Conservation (phyloP, 1,140 invertebrate species). For the Panagrolaimus sp. region DNA sequence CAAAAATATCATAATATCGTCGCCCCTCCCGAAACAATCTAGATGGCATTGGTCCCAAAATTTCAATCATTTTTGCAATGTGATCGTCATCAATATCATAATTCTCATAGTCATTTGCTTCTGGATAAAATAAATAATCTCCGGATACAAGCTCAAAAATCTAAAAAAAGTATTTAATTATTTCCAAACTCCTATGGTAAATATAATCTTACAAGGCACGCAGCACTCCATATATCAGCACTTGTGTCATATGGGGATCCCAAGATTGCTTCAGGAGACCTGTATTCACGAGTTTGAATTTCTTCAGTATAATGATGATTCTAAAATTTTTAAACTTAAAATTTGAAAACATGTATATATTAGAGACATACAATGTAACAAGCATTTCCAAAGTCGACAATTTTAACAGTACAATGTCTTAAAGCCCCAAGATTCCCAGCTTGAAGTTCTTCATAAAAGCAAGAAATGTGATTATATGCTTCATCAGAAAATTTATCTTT, state of each 20-base stretch:
- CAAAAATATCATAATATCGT: conserved; percentile 87
- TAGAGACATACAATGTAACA: conserved; percentile 83
- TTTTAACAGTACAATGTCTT: conserved; percentile 59
- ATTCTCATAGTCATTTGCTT: conserved; percentile 79
- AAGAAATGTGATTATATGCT: conserved; percentile 10
- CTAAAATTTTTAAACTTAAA: conserved; percentile 59
- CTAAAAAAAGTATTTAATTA: too few relatives aligned
- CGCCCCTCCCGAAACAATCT: conserved; percentile 81
- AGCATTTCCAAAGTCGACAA: conserved; percentile 95
- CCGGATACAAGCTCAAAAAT: conserved; percentile 96
- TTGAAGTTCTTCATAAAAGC: conserved; percentile 14
- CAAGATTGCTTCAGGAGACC: conserved; percentile 87
- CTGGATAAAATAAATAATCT: conserved; percentile 82
- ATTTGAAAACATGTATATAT: conserved; percentile 14
- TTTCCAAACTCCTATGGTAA: too few relatives aligned
- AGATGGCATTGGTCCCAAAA: conserved; percentile 87
- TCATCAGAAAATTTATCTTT: neutral
- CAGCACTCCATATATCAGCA: conserved; percentile 97
- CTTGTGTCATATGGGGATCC: conserved; percentile 87
- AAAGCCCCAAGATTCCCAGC: neutral
- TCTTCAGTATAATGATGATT: conserved; percentile 84
- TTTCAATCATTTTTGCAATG: conserved; percentile 93
- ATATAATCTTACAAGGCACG: conserved; percentile 75
- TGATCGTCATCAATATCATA: conserved; percentile 91
- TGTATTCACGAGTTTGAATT: conserved; percentile 96